Base-by-base conservation (phyloP, 1,140 invertebrate genomes). In the Drosophila lini region DNA sequence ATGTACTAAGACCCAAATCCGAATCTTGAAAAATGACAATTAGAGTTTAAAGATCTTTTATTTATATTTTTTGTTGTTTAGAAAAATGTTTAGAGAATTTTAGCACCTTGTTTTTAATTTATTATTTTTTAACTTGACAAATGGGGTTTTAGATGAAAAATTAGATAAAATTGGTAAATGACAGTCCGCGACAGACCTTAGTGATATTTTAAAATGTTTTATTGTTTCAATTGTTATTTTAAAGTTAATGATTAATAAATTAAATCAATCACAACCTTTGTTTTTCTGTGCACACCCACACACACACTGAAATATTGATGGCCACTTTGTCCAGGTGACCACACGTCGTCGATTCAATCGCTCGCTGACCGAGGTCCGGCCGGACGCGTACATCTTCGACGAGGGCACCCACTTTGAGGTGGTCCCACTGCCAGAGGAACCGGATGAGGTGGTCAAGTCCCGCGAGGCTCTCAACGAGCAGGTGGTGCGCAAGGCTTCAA, bases 341-440 rank as follows among this genome's bases (percentile, higher is more conserved):
- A 92, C 83, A 47, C 91, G 94, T 8, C 92, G 93, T 22, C 93
- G 93, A 63, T 92, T 95, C 6, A 93, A 94, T 36, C 92, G 95
- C 38, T 95, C 95, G 5, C 84, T 95, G 40, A 96, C 95, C 1
- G 95, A 96, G 79, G 95, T 94, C 19, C 91, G 94, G 10, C 94
- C 94, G 13, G 94, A 94, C 59, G 93, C 93, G 19, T 94, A 94
- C 58, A 94, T 94, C 38, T 93, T 94, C 65, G 93, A 94, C 74
- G 94, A 94, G 70, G 93, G 93, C 48, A 92, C 93, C 38, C 93
- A 94, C 74, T 94, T 94, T 74, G 93, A 94, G 74, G 93, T 94
- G 63, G 90, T 94, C 32, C 92, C 92, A 16, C 81, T 93, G 45
- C 93, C 93, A 48, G 94, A 94, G 62, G 93, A 94, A 40, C 81